Evolutionary conservation across 2,113 vertebrate genomes (phyloP), one percentile per base, ranked within the genome.

Genomic region (Campylorhamphus procurvoides): DNA sequence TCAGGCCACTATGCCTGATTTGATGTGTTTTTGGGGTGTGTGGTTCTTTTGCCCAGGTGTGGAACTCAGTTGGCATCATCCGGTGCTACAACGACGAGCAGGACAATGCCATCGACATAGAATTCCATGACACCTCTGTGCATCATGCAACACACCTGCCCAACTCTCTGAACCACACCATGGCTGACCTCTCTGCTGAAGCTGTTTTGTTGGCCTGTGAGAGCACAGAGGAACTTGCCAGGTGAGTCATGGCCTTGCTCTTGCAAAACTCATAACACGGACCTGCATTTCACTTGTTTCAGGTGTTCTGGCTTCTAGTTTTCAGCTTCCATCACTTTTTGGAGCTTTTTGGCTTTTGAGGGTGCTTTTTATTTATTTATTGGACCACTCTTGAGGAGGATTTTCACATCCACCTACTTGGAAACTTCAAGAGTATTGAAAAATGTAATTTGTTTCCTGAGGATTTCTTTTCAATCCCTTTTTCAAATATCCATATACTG

Each of bases 21-120:
- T 46, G 47, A 52, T 90, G 55, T 16, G 25, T 8, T 33, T 35
- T 84, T 72, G 44, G 6, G 19, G 25, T 29, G 9, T 47, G 73
- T 64, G 35, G 11, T 67, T 95, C 22, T 28, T 87, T 49, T 37
- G 87, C 47, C n/a, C 74, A 99, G 99, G 97, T 98, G 27, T 99
- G 99, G 99, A 99, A 99, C 93, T 99, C 99, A 0, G 78, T 99
- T 62, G 99, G 99, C 4, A 99, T 99, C 35, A 97, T 99, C 75
- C 99, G 99, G 46, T 98, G 99, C 78, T 99, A 99, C 98, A 99
- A 98, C 19, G 99, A 99, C 20, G 99, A 99, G 37, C 99, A 99
- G 94, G 99, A 99, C 97, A 99, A 98, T 37, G 99, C 99, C 81
- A 98, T 99, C 6, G 99, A 99, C 24, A 91, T 99, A 44, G 99